These are phyloP conservation scores for Drosophila acutilabella DNA, from an alignment of 2,888 invertebrate genomes.

Conservation along the genomic window DNA sequence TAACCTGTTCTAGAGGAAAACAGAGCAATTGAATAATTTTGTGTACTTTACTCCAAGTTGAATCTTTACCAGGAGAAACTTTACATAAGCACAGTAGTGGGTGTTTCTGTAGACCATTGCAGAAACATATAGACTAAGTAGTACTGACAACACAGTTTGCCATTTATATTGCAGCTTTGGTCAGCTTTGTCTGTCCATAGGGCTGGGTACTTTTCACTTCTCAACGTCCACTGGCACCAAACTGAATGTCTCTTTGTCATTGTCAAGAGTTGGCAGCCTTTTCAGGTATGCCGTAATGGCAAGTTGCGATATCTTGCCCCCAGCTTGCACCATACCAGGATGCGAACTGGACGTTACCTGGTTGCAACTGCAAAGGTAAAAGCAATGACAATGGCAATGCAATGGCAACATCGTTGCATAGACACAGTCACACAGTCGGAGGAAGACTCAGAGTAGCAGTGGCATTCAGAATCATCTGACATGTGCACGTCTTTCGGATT, in stretches of 20 bases:
- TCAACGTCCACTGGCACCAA: neutral
- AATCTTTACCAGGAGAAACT: neutral
- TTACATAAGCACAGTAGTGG: slow-evolving; percentile 1
- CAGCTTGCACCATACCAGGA: slow-evolving; percentile 15
- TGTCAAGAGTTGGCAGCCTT: slow-evolving; percentile 57
- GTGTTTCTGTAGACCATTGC: neutral
- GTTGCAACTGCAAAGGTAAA: slow-evolving; percentile 3
- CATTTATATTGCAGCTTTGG: slow-evolving; percentile 58
- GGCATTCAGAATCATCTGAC: slow-evolving; percentile 63
- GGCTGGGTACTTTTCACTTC: slow-evolving; percentile 5
- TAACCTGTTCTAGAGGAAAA: neutral
- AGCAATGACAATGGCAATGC: slow-evolving; percentile 12
- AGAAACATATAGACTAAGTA: slow-evolving; percentile 26
- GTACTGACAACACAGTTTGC: slow-evolving; percentile 34
- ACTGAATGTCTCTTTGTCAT: slow-evolving; percentile 51
- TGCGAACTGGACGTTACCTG: neutral
- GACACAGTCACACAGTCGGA: slow-evolving; percentile 22
- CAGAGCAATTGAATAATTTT: neutral
- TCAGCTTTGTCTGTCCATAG: slow-evolving; percentile 48
- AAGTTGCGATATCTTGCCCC: slow-evolving; percentile 49
- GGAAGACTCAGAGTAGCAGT: neutral
- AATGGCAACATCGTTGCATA: slow-evolving; percentile 7
- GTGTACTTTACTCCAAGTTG: neutral
- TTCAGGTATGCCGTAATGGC: slow-evolving; percentile 55
- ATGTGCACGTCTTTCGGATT: slow-evolving; percentile 73